Base-by-base conservation (phyloP, 2,113 vertebrate species). In the Ancistrus triradiatus region DNA sequence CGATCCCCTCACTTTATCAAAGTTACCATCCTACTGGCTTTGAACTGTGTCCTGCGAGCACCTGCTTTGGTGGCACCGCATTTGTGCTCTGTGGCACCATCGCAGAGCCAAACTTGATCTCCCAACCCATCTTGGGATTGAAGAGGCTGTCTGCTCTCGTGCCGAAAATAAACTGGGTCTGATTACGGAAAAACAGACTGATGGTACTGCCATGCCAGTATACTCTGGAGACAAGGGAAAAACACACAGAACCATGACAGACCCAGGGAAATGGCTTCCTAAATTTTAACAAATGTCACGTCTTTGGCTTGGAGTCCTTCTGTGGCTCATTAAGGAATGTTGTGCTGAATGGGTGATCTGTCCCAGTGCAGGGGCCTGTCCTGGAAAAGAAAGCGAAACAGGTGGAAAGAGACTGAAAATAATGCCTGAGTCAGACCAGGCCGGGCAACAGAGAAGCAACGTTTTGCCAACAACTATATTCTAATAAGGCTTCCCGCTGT, bases 1-100 rank as follows among this genome's bases (percentile, higher is more conserved):
- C 74, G 55, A 64, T 56, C 46, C 15, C 40, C 21, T 4, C 19
- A 46, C 14, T 31, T 31, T 73, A 77, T 79, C 77, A 77, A 70
- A 70, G 63, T 56, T 62, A 19, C 63, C 37, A 47, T 40, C 21
- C 49, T 68, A 28, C 48, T 64, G 42, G 38, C 46, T 57, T 13
- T 73, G 56, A 69, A 49, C 56, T 59, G 59, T 47, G 64, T 27
- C 37, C 50, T 59, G 28, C 18, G n/a, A 40, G 49, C 35, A n/a
- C 3, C 0, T 17, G 3, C 60, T 42, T 35, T 9, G 50, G 21
- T 55, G 37, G 10, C 7, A 13, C 40, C 19, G 15, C 27, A 46
- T 67, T 51, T 47, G 22, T 68, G 44, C 21, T 35, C 17, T 17
- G 28, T 18, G 38, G 17, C 42, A 27, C 18, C 15, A 2, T 24